Evolutionary conservation across 2,113 vertebrate genomes (phyloP).

Genomic region (Sisor rabdophorus): DNA sequence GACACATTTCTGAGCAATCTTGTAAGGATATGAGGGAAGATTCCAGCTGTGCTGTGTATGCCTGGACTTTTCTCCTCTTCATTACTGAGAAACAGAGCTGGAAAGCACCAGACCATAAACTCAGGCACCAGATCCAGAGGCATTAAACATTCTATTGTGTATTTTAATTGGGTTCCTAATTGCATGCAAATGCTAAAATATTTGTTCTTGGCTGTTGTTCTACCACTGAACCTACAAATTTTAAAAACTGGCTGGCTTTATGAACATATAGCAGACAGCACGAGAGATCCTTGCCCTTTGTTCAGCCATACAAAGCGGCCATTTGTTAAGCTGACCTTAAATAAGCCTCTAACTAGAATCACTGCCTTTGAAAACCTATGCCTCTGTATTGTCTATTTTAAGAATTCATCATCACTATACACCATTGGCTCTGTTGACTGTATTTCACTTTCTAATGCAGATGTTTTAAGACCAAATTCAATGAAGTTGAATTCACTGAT

Average conservation of each 20-base stretch:
- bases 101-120: slow-evolving; percentile 42
- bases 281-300: background rate
- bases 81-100: slow-evolving; percentile 39
- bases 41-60: slow-evolving; percentile 41
- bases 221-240: slow-evolving; percentile 32
- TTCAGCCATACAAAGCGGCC: background rate
- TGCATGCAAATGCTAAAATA: slow-evolving; percentile 33
- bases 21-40: slow-evolving; percentile 37
- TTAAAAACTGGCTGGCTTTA: background rate
- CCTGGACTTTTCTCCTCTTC: slow-evolving; percentile 33
- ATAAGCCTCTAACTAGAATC: background rate
- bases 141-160: slow-evolving; percentile 44
- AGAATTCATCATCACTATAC: background rate
- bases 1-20: slow-evolving; percentile 38
- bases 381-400: background rate
- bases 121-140: slow-evolving; percentile 30
- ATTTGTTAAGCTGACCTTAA: slow-evolving; percentile 12
- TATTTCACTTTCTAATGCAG: background rate
- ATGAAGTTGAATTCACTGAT: slow-evolving; percentile 10
- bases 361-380: background rate
- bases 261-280: background rate
- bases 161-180: slow-evolving; percentile 41
- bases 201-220: slow-evolving; percentile 30
- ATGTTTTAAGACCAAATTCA: slow-evolving; percentile 3
- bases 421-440: background rate